phyloP scores from a whole-genome alignment of 1,140 invertebrate species.

The Drosophila ananassae region DNA sequence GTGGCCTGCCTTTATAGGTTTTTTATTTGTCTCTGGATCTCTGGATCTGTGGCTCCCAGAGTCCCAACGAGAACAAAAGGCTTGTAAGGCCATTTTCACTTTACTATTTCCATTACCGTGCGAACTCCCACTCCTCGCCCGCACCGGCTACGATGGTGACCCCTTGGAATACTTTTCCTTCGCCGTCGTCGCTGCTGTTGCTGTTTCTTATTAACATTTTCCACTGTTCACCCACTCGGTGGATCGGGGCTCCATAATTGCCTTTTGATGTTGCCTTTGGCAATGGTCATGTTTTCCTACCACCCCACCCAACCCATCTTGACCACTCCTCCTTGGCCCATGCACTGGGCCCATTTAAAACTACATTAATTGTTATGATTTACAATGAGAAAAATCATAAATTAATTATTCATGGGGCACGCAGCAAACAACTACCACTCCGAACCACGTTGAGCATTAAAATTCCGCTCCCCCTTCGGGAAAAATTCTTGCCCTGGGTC shows the following conservation, averaged over 20 bases:
- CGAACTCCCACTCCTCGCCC: conserved; percentile 39
- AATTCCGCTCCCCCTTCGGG: background rate
- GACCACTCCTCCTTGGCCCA: background rate
- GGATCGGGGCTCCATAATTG: conserved; percentile 56
- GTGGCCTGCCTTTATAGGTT: background rate
- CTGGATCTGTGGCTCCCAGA: background rate
- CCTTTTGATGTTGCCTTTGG: conserved; percentile 68
- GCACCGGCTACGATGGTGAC: background rate
- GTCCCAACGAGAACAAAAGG: conserved; percentile 46
- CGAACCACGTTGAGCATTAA: conserved; percentile 7
- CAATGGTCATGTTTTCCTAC: conserved; percentile 34
- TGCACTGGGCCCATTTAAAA: conserved; percentile 52
- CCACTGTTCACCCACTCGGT: conserved; percentile 23
- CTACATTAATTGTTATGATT: conserved; percentile 80
- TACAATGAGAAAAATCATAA: conserved; percentile 79
- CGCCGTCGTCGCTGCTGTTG: background rate
- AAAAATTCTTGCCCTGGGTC: conserved; percentile 39
- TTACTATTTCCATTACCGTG: conserved; percentile 72
- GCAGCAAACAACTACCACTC: conserved; percentile 27
- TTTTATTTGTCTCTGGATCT: conserved; percentile 22
- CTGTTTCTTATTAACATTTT: conserved; percentile 59
- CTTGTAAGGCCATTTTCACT: conserved; percentile 69
- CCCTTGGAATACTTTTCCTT: conserved; percentile 16
- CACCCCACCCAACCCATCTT: background rate
- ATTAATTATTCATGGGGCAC: conserved; percentile 72